A percentile compares a stretch with the other conserved stretches of the same genome.
These are phyloP conservation scores for Antechinus stuartii DNA, from an alignment of 2,113 vertebrate genomes.

Conservation along the genomic window DNA sequence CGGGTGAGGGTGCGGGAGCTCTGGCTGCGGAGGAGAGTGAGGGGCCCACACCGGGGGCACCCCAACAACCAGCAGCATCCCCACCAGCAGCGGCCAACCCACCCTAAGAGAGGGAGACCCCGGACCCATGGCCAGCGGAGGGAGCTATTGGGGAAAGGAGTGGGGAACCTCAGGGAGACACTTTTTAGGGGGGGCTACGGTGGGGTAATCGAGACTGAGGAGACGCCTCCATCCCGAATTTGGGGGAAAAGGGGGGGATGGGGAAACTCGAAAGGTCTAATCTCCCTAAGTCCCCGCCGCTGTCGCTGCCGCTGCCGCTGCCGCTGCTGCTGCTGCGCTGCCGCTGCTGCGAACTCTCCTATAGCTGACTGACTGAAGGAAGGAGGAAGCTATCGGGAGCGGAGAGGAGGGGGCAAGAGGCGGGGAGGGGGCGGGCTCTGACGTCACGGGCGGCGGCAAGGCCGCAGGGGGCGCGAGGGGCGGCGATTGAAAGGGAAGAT, in stretches of 20 bases:
- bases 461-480: slow-evolving; percentile 15
- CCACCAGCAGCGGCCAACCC: slow-evolving; percentile 67
- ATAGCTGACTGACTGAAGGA: slow-evolving; percentile 68
- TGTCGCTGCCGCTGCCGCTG: slow-evolving; percentile 41
- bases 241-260: slow-evolving; percentile 38
- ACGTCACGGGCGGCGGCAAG: slow-evolving; percentile 63
- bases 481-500: slow-evolving; percentile 12
- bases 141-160: slow-evolving; percentile 21
- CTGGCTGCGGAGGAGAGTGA: slow-evolving; percentile 60
- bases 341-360: slow-evolving; percentile 66
- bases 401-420: slow-evolving; percentile 49
- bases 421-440: slow-evolving; percentile 69
- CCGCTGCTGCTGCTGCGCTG: slow-evolving; percentile 35
- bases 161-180: slow-evolving; percentile 76
- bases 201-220: slow-evolving; percentile 59
- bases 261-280: slow-evolving; percentile 39
- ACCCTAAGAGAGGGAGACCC: slow-evolving; percentile 40
- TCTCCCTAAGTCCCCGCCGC: slow-evolving; percentile 47
- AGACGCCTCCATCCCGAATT: slow-evolving; percentile 75
- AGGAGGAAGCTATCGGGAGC: slow-evolving; percentile 48
- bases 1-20: slow-evolving; percentile 68
- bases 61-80: slow-evolving; percentile 76
- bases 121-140: slow-evolving; percentile 62
- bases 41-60: slow-evolving; percentile 68
- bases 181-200: slow-evolving; percentile 69